phyloP scores from a whole-genome alignment of 2,888 invertebrate species.

The Pristionchus entomophagus region DNA sequence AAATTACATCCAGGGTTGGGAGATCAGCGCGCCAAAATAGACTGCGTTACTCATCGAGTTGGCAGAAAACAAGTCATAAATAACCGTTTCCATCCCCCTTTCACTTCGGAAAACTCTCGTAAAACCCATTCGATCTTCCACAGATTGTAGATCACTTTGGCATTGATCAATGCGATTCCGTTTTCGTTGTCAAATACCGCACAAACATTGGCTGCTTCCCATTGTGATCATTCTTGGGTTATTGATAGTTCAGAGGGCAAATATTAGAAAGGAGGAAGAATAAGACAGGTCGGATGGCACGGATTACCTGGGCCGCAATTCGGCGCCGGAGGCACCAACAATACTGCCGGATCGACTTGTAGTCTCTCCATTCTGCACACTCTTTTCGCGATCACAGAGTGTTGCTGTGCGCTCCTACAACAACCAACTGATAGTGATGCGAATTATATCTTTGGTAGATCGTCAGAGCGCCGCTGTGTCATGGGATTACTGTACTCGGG shows the following conservation, averaged over 20 bases:
- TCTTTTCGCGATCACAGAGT: too few species aligned
- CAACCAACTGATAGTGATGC: too few species aligned
- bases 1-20: background rate
- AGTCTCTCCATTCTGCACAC: too few species aligned
- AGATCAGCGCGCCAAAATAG: background rate
- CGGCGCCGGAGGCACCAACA: too few species aligned
- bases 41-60: background rate
- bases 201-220: background rate
- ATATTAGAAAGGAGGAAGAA: background rate
- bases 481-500: slow-evolving; percentile 1
- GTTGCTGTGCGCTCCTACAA: too few species aligned
- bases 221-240: slow-evolving; percentile 6
- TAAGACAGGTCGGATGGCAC: background rate
- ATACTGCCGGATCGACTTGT: too few species aligned
- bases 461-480: too few species aligned
- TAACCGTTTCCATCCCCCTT: background rate
- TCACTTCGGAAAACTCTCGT: slow-evolving; percentile 12
- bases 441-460: background rate
- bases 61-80: background rate
- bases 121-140: background rate
- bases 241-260: slow-evolving; percentile 37
- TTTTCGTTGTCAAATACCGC: background rate
- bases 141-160: background rate
- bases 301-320: background rate
- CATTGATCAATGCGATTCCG: slow-evolving; percentile 2